Evolutionary conservation across 2,797 vertebrate genomes (phyloP).

Genomic region (Rhadinocentrus ornatus): DNA sequence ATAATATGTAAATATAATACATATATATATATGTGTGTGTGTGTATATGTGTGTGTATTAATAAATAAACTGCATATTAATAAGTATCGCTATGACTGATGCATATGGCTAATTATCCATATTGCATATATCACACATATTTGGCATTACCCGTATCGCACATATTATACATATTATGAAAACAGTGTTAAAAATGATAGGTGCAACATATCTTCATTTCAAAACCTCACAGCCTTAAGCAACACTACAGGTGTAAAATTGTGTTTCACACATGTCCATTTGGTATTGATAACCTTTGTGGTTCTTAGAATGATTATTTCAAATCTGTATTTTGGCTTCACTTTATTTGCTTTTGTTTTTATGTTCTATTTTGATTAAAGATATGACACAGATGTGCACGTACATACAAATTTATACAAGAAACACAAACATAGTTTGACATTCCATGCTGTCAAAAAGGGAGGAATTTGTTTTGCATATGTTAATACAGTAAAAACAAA

Average conservation of each 20-base stretch:
- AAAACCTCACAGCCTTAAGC: not conserved
- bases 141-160: not conserved
- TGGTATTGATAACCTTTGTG: not conserved
- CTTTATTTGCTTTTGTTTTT: not conserved
- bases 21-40: no score
- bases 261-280: not conserved
- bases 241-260: not conserved
- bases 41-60: no score
- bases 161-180: not conserved
- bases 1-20: no score
- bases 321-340: not conserved
- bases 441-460: no score
- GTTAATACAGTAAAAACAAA: no score
- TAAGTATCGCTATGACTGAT: not conserved
- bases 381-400: no score
- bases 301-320: not conserved
- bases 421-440: not conserved
- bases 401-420: not conserved
- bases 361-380: not conserved
- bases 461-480: no score
- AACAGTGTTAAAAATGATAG: not conserved
- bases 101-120: not conserved
- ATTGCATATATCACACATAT: not conserved
- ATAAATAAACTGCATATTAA: not conserved
- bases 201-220: not conserved